A percentile compares a stretch with the other conserved stretches of the same genome.
These are phyloP conservation scores for Telmatochromis brachygnathus DNA, from an alignment of 2,113 vertebrate genomes.

Conservation along the genomic window DNA sequence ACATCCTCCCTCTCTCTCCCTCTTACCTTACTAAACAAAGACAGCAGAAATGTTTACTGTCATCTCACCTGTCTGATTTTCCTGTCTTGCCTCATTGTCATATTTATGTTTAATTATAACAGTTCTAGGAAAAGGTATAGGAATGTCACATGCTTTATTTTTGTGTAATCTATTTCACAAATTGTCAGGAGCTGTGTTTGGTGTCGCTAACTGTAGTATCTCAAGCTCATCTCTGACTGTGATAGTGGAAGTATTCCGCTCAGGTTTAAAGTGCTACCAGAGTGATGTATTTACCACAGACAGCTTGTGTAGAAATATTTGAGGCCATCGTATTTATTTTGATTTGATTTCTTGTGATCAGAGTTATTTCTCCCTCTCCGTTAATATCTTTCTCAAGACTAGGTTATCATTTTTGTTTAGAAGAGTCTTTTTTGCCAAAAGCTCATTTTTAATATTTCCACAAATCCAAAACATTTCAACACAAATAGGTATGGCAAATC, in stretches of 20 bases:
- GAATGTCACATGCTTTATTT: constrained; percentile 26
- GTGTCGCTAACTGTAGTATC: constrained; percentile 11
- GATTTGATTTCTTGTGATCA: neutral
- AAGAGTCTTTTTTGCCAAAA: neutral
- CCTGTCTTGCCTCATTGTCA: constrained; percentile 29
- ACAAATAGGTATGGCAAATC: neutral
- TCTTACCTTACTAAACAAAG: constrained; percentile 71
- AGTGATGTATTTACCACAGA: constrained; percentile 7
- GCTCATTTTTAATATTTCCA: neutral
- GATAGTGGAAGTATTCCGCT: neutral
- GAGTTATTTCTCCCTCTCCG: neutral
- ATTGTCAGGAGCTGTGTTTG: constrained; percentile 17
- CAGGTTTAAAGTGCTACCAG: neutral
- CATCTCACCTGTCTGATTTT: constrained; percentile 51
- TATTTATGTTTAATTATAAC: constrained; percentile 57
- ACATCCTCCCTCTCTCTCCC: constrained; percentile 19
- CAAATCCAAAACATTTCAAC: neutral
- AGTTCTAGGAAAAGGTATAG: constrained; percentile 22
- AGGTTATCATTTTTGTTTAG: neutral
- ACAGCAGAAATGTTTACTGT: constrained; percentile 63
- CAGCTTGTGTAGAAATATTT: neutral
- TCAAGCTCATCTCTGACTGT: constrained; percentile 4
- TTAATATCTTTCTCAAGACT: neutral
- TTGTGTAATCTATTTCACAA: constrained; percentile 8
- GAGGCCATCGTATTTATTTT: neutral